Base-by-base conservation (phyloP, 2,888 invertebrate species). In the Andrena fulva region DNA sequence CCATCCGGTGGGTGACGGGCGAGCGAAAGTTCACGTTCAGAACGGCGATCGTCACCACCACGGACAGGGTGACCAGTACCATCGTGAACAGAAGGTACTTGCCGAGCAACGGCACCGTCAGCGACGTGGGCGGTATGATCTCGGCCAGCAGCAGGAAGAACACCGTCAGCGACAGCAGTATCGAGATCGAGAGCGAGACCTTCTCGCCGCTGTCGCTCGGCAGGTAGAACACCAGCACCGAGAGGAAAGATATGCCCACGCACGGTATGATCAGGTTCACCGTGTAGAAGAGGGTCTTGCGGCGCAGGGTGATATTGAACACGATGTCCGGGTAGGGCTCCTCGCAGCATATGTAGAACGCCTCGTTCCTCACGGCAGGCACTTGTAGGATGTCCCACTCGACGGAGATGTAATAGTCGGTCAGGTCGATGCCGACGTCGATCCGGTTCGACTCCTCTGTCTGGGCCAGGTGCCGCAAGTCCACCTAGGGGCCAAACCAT, bases 171-270 rank as follows among this genome's bases (percentile, higher is more conserved):
- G 98, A 98, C 75, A 98, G 96, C 84, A 98, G 95, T 94, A 98
- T 98, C 87, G 98, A 98, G 92, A 98, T 98, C 94, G 99, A 99
- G 86, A 99, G 96, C 84, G 99, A 99, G 91, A 99, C 98, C 94
- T 99, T 99, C 95, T 99, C 99, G 88, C 99, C 99, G 70, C 98
- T 98, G 95, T 99, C 99, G 87, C 98, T 98, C 80, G 99, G 99
- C 90, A 99, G 95, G 94, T 99, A 99, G 95, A 99, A 99, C 85
- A 99, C 99, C 85, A 99, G 95, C 80, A 99, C 98, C 89, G 99
- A 99, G 85, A 99, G 96, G 94, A 99, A 98, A 82, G 98, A 98
- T 93, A 99, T 99, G 87, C 98, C 98, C 85, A 99, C 98, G 94
- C 99, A 99, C 74, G 99, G 99, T 92, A 99, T 98, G 92, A 99